Evolutionary conservation across 2,888 invertebrate genomes (phyloP).

Genomic region (Folsomia manolachei): DNA sequence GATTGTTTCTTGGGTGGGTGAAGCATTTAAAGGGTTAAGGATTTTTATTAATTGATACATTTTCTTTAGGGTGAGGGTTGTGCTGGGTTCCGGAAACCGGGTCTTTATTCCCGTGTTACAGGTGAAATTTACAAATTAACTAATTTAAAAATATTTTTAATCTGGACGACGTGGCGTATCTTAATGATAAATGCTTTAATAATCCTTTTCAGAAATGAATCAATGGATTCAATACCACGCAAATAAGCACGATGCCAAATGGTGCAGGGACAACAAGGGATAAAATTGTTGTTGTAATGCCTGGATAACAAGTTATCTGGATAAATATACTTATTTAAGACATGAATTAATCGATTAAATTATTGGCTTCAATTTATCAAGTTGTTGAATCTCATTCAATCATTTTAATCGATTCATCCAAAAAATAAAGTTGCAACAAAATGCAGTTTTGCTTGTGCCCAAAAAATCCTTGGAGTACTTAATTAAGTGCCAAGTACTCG

Average conservation of each 20-base stretch:
- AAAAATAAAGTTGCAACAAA: no score
- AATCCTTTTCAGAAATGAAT: slow-evolving; percentile 23
- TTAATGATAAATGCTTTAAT: neutral
- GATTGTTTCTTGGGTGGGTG: slow-evolving; percentile 47
- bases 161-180: neutral
- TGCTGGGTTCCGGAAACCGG: slow-evolving; percentile 37
- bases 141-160: neutral
- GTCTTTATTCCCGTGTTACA: slow-evolving; percentile 43
- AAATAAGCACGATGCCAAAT: slow-evolving; percentile 20
- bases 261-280: slow-evolving; percentile 21
- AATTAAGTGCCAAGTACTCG: no score
- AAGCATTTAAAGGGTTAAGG: neutral
- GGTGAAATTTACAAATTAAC: slow-evolving; percentile 23
- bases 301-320: neutral
- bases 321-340: no score
- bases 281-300: no score
- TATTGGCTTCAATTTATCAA: no score
- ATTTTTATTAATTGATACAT: neutral
- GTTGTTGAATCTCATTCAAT: no score
- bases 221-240: slow-evolving; percentile 39
- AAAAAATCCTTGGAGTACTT: no score
- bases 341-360: no score
- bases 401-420: no score
- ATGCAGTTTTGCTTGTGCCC: no score
- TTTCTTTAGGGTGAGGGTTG: slow-evolving; percentile 34